These are phyloP conservation scores for Trematomus loennbergii DNA, from an alignment of 2,113 vertebrate genomes.

Conservation along the genomic window DNA sequence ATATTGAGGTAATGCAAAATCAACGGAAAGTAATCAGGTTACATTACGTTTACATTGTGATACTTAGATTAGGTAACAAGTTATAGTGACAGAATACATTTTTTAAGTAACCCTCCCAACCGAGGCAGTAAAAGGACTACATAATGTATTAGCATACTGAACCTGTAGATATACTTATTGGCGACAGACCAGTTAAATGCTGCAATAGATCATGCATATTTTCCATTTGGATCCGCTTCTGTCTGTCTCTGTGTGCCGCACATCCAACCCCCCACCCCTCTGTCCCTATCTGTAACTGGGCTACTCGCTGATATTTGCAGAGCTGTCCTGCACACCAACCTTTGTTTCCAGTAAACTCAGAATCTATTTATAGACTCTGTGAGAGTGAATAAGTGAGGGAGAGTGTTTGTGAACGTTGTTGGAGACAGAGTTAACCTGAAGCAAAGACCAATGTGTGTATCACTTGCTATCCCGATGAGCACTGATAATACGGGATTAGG, in stretches of 20 bases:
- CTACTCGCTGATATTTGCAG: constrained; percentile 59
- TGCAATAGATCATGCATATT: neutral
- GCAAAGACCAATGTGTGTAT: neutral
- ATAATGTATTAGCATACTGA: neutral
- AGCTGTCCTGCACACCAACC: constrained; percentile 51
- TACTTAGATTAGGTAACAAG: too few relatives aligned
- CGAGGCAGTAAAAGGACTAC: too few relatives aligned
- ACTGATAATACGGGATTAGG: neutral
- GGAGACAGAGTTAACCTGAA: constrained; percentile 14
- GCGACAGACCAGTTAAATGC: neutral
- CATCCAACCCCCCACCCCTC: constrained; percentile 9
- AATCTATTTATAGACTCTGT: constrained; percentile 73
- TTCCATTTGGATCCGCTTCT: neutral
- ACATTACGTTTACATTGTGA: too few relatives aligned
- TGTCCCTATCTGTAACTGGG: constrained; percentile 23
- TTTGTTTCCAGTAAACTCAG: constrained; percentile 78
- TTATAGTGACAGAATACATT: too few relatives aligned
- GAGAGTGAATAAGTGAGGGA: constrained; percentile 28
- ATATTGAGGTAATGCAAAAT: too few relatives aligned
- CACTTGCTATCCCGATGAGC: constrained; percentile 13
- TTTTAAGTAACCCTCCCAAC: too few relatives aligned
- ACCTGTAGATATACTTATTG: neutral
- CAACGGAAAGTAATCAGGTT: too few relatives aligned
- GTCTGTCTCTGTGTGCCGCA: neutral
- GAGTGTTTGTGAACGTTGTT: constrained; percentile 29